Evolutionary conservation across 2,888 invertebrate genomes (phyloP).

Genomic region (Baccha elongata): DNA sequence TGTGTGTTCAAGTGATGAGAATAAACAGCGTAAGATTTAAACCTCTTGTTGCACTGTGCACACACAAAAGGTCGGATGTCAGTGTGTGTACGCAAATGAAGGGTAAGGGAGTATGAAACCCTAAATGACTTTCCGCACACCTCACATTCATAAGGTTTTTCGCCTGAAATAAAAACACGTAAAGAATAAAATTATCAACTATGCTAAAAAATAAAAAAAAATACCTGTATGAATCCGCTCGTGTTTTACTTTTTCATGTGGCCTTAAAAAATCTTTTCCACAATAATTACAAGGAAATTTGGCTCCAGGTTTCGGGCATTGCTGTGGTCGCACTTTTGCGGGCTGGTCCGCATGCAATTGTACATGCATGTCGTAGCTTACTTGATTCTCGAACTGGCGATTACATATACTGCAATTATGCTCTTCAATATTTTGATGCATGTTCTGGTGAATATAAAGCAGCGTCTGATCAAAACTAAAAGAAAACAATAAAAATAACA

Average conservation of each 20-base stretch:
- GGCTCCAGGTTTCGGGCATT: conserved; percentile 75
- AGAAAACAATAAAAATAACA: not conserved
- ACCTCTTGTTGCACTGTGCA: conserved; percentile 87
- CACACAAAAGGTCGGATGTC: conserved; percentile 90
- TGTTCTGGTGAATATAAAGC: conserved; percentile 85
- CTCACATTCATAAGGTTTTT: conserved; percentile 90
- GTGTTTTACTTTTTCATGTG: conserved; percentile 92
- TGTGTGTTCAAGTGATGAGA: conserved; percentile 90
- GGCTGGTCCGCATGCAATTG: conserved; percentile 84
- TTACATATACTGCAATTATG: conserved; percentile 88
- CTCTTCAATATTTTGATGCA: conserved; percentile 85
- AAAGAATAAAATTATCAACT: not conserved
- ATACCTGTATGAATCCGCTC: conserved; percentile 91
- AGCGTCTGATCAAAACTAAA: conserved; percentile 79
- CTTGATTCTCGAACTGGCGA: conserved; percentile 86
- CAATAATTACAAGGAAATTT: conserved; percentile 89
- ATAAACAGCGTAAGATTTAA: conserved; percentile 91
- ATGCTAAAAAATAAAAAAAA: not conserved
- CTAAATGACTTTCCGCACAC: conserved; percentile 92
- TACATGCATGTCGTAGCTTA: conserved; percentile 89
- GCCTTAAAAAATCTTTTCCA: conserved; percentile 87
- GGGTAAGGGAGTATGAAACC: conserved; percentile 90
- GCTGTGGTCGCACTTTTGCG: conserved; percentile 29
- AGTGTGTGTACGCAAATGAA: conserved; percentile 91
- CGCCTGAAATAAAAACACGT: conserved; percentile 82